These are phyloP conservation scores for Drosophila setifemur DNA, from an alignment of 1,140 invertebrate species.

Conservation along the genomic window DNA sequence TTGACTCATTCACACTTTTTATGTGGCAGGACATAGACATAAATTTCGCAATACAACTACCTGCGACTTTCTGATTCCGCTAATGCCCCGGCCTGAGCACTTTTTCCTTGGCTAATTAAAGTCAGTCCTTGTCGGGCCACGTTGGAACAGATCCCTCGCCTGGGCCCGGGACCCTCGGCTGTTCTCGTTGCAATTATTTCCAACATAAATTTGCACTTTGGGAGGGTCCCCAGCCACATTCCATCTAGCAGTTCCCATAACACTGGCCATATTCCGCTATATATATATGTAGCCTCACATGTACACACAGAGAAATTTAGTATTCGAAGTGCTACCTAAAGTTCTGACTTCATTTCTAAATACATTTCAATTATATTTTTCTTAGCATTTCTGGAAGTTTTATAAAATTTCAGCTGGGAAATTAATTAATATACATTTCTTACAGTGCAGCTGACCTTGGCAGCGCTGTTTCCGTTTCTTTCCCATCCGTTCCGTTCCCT, in stretches of 20 bases:
- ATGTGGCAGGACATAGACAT: background rate
- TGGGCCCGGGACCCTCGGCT: background rate
- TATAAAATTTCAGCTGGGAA: no score
- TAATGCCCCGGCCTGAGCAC: slow-evolving; percentile 25
- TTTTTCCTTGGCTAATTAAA: slow-evolving; percentile 39
- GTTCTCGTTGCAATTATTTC: slow-evolving; percentile 56
- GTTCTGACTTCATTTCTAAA: no score
- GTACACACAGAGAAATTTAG: no score
- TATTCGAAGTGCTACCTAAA: no score
- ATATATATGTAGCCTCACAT: no score
- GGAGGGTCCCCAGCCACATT: slow-evolving; percentile 11
- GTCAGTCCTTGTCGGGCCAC: no score
- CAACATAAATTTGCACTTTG: slow-evolving; percentile 68
- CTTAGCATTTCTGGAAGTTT: no score
- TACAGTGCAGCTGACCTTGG: slow-evolving; percentile 24
- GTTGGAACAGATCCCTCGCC: no score
- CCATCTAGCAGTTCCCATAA: background rate
- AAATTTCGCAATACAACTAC: background rate
- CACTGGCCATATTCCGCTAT: background rate
- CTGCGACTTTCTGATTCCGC: slow-evolving; percentile 1
- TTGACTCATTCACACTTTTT: no score
- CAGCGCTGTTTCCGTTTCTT: background rate
- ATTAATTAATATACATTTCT: no score
- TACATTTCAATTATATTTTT: no score
- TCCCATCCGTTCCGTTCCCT: background rate